Evolutionary conservation across 2,888 invertebrate genomes (phyloP), one percentile per base, ranked within the genome.

Genomic region (Chydorus sphaericus): DNA sequence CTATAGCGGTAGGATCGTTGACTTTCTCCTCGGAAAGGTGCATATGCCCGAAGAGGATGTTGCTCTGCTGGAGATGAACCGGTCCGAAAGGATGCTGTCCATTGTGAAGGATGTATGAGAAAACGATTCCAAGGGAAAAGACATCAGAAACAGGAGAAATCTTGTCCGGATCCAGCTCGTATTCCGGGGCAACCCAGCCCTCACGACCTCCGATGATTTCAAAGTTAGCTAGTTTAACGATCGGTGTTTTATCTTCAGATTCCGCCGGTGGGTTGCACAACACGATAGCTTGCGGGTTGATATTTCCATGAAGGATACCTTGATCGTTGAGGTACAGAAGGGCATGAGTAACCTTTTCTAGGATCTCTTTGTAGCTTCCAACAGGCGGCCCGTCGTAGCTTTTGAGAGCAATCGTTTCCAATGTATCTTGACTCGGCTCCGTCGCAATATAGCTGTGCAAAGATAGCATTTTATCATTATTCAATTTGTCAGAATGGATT

Each of bases 41-140:
- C 8, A 44, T 23, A 23, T 16, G 28, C n/a, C 44, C 44, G 18
- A 44, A 44, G 14, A 44, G 44, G 28, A 44, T 44, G 28, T 44
- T 44, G 44, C 44, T 44, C 26, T 44, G 44, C 28, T 44, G 44
- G n/a, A 44, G 44, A n/a, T 44, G 44, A 44, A 44, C 44, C 10
- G 44, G 23, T 14, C 44, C 44, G 26, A 44, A 44, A 5, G 44
- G 44, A 44, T 44, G 44, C 18, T 16, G 26, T 5, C 44, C 44
- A 44, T 44, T 44, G 26, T 23, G 28, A 44, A 44, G 44, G 26
- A 44, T 26, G 8, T 44, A 44, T 23, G 44, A 23, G 26, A 44
- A 44, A n/a, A 44, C 44, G 26, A 44, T 23, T 14, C 44, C 44
- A 23, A 44, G 28, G 4, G 44, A 44, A 23, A 44, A 44, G 8